Percentiles rank a stretch among this genome's conserved stretches.
Conservation (phyloP, 2,888 invertebrate genomes). For the Apantesis nais region DNA sequence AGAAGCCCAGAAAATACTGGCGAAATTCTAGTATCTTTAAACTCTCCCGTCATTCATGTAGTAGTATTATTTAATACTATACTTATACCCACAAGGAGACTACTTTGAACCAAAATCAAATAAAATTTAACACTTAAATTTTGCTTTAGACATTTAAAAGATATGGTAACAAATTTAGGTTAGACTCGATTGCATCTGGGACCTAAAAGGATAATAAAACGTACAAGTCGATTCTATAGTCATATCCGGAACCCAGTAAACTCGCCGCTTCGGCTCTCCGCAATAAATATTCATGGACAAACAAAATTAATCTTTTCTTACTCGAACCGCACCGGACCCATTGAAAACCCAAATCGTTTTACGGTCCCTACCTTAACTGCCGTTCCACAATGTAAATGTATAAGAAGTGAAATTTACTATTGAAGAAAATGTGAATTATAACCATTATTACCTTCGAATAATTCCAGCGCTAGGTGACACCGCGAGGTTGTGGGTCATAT, state of each 20-base stretch:
- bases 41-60: neutral
- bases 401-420: constrained; percentile 14
- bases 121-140: constrained; percentile 8
- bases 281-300: constrained; percentile 48
- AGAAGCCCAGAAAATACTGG: too few species aligned
- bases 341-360: constrained; percentile 47
- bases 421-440: constrained; percentile 48
- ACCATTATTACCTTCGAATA: constrained; percentile 54
- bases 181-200: constrained; percentile 29
- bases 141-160: constrained; percentile 4
- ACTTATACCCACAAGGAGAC: neutral
- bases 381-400: constrained; percentile 7
- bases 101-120: neutral
- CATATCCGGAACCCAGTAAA: constrained; percentile 28
- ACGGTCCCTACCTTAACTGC: constrained; percentile 35
- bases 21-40: too few species aligned
- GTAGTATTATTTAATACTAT: too few species aligned
- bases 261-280: constrained; percentile 27
- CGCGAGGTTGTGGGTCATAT: constrained; percentile 31
- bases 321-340: constrained; percentile 35
- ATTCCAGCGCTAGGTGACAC: constrained; percentile 47
- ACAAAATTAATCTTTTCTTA: constrained; percentile 50
- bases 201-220: constrained; percentile 30
- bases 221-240: constrained; percentile 27
- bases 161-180: constrained; percentile 18